These are phyloP conservation scores for Sinotaia quadrata DNA, from an alignment of 2,888 invertebrate species.

Conservation along the genomic window DNA sequence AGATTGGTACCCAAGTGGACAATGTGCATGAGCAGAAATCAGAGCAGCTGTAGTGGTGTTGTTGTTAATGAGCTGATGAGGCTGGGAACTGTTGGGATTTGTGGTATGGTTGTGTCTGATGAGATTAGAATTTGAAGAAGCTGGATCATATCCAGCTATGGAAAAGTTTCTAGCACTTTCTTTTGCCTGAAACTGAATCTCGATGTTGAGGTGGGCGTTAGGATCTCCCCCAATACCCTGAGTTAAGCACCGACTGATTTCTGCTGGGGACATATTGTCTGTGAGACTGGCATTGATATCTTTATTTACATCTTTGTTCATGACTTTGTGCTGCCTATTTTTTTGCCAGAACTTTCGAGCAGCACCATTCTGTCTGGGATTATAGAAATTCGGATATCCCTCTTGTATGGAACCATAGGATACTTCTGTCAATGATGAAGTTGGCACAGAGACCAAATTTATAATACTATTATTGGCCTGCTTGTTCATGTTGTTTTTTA, in stretches of 20 bases:
- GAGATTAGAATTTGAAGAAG: constrained; percentile 31
- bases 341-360: constrained; percentile 94
- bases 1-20: constrained; percentile 19
- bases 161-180: constrained; percentile 34
- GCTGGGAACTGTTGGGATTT: constrained; percentile 19
- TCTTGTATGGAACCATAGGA: constrained; percentile 43
- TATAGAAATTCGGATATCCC: constrained; percentile 81
- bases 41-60: constrained; percentile 23
- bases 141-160: constrained; percentile 30
- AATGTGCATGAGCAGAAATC: constrained; percentile 18
- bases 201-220: constrained; percentile 60
- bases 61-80: not conserved
- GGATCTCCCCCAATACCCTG: constrained; percentile 54
- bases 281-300: constrained; percentile 59
- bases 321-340: constrained; percentile 63
- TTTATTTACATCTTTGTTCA: constrained; percentile 63
- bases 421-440: constrained; percentile 45
- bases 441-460: constrained; percentile 59
- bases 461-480: constrained; percentile 63
- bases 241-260: constrained; percentile 39
- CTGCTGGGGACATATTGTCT: constrained; percentile 42
- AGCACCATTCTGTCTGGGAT: constrained; percentile 93
- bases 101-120: constrained; percentile 22
- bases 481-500: constrained; percentile 47
- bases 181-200: constrained; percentile 60